A percentile compares a stretch with the other conserved stretches of the same genome.
Evolutionary conservation across 2,888 invertebrate species (phyloP).

Genomic region (Drosophila greeni): DNA sequence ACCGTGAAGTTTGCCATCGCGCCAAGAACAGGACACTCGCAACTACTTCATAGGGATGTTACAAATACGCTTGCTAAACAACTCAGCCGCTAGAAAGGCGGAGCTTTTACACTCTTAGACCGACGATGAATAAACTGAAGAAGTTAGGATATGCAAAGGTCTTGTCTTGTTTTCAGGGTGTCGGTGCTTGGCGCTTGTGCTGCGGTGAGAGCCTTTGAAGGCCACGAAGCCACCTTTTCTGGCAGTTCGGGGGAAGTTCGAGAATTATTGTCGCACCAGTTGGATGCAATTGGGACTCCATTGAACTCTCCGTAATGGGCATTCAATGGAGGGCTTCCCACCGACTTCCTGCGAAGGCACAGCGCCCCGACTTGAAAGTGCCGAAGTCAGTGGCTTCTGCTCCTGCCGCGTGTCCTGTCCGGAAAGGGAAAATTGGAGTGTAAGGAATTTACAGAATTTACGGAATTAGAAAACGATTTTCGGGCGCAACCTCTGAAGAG

Average conservation of each 20-base stretch:
- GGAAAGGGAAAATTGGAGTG: slow-evolving; percentile 56
- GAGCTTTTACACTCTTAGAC: not conserved
- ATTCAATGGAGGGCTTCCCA: slow-evolving; percentile 49
- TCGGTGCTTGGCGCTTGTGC: not conserved
- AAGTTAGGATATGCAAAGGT: not conserved
- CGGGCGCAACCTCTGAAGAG: slow-evolving; percentile 71
- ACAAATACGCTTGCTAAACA: not conserved
- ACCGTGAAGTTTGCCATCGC: not conserved
- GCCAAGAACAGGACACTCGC: not conserved
- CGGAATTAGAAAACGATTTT: not conserved
- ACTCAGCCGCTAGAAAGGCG: not conserved
- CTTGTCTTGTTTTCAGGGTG: not conserved
- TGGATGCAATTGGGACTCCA: no score
- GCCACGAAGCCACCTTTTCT: not conserved
- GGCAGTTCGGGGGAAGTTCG: not conserved
- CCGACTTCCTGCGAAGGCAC: slow-evolving; percentile 57
- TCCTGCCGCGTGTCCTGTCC: slow-evolving; percentile 61
- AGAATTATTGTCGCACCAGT: not conserved
- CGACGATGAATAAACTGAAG: not conserved
- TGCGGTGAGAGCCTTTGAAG: slow-evolving; percentile 8
- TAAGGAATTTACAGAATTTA: slow-evolving; percentile 43
- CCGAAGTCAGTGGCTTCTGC: slow-evolving; percentile 62
- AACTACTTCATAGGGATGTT: not conserved
- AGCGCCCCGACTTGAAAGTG: slow-evolving; percentile 54
- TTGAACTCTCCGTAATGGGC: slow-evolving; percentile 9